Base-by-base conservation (phyloP, 2,888 invertebrate genomes). In the Chouioia cunea region DNA sequence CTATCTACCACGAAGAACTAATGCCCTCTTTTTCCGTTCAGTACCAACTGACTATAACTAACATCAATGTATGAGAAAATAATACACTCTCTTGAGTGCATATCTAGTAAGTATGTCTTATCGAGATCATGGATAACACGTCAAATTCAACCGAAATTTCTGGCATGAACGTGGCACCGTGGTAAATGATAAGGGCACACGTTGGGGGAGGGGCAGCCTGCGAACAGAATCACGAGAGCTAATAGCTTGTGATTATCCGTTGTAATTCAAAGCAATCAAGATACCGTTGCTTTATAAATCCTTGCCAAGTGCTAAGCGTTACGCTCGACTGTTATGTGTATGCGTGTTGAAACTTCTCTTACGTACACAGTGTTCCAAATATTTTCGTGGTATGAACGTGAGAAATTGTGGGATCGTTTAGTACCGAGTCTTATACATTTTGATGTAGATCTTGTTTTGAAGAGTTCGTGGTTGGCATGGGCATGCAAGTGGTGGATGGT, bases 161-260 rank as follows among this genome's bases (percentile, higher is more conserved):
- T 36, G 20, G 16, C 18, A 20, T 54, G 36, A 36, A 36, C 6
- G 36, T 36, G 36, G 36, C 36, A 12, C 12, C 36, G 36, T 36
- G 10, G 36, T 12, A 36, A n/a, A 10, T 36, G 36, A 36, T 36
- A 36, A 36, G 36, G 36, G 10, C 36, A 10, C 10, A 10, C 36
- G 36, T 1, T 36, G 36, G 36, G 36, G 10, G 36, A 36, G 36
- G 36, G 2, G 36, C 36, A 36, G 27, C 12, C 2, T 36, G 12
- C 6, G 36, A 36, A 36, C 36, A 36, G 36, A 36, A 62, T 65
- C 16, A 74, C 66, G 75, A 70, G 74, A 79, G 75, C 80, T 81
- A 81, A 81, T 79, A 80, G 77, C 73, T 74, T 70, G 77, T 80
- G 77, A 78, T 78, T 79, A 77, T 65, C 74, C 73, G 71, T 71